Evolutionary conservation across 2,113 vertebrate species (phyloP), one percentile per base, ranked within the genome.

Genomic region (Nyctereutes procyonoides): DNA sequence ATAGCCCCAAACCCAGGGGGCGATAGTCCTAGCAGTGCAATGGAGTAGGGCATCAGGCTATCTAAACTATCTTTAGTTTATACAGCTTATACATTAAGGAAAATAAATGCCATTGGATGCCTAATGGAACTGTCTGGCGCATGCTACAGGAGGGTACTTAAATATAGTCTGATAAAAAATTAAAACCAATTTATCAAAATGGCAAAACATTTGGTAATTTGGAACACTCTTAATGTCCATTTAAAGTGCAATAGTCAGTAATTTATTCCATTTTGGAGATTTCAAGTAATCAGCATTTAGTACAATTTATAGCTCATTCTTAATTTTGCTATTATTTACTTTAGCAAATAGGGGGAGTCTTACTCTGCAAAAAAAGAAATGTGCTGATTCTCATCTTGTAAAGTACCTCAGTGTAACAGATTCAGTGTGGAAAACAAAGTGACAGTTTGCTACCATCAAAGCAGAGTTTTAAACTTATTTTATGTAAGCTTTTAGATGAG

Each of bases 111-210:
- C 87, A 43, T 84, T 96, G 95, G 79, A 93, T 93, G 97, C 73
- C 94, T 98, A 97, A 96, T 98, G 97, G 95, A 97, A 77, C 85
- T 94, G 69, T 91, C 97, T 98, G 95, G 96, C 91, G 15, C 89
- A 65, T 93, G 62, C 43, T 95, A 35, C 63, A 93, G 73, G 84
- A 88, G 77, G 55, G 12, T 97, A 92, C 90, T 98, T 97, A 96
- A 94, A 97, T 94, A 97, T 62, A 95, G 76, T 95, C 94, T 97
- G 97, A 98, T 98, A 98, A 98, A 98, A 98, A 98, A 98, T 97
- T 98, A 98, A 98, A 98, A 97, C 88, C 85, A 96, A 97, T 98
- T 97, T 96, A 97, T 98, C 98, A 98, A 98, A 96, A 98, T 95
- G 92, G 56, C 84, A 96, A 98, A 97, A 97, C 95, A 85, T 89